A percentile compares a stretch with the other conserved stretches of the same genome.
Conservation (phyloP, 2,113 vertebrate species). For the Orycteropus afer region DNA sequence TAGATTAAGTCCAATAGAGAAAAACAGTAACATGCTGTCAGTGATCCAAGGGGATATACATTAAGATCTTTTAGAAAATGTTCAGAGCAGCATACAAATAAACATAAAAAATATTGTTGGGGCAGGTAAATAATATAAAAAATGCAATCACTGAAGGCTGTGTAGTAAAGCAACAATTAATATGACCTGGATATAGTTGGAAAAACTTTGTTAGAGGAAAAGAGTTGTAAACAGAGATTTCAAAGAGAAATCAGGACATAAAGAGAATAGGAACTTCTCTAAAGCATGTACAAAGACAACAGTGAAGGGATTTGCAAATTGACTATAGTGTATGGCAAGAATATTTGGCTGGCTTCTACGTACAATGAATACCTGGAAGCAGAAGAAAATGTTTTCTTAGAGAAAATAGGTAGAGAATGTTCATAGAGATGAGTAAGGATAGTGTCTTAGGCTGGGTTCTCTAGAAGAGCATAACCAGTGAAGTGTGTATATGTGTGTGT, state of each 20-base stretch:
- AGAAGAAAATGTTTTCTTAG: background rate
- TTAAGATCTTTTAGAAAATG: background rate
- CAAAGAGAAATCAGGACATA: background rate
- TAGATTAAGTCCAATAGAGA: background rate
- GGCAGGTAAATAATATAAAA: background rate
- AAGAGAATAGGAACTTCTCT: background rate
- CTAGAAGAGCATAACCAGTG: no score
- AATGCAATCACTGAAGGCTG: background rate
- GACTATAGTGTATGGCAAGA: fast-evolving
- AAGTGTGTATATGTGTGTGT: no score
- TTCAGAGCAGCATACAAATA: background rate
- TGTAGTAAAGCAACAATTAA: background rate
- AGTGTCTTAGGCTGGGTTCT: background rate
- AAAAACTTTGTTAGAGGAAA: background rate
- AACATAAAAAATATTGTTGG: background rate
- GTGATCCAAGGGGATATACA: fast-evolving
- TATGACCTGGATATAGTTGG: background rate
- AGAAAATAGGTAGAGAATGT: background rate
- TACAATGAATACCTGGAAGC: background rate
- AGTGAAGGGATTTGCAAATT: background rate
- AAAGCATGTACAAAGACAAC: background rate
- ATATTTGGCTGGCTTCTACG: background rate
- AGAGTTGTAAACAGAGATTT: background rate
- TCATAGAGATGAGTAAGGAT: background rate
- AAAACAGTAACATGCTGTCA: background rate